Evolutionary conservation across 2,797 vertebrate species (phyloP), one percentile per base, ranked within the genome.

Genomic region (Microcaecilia unicolor): DNA sequence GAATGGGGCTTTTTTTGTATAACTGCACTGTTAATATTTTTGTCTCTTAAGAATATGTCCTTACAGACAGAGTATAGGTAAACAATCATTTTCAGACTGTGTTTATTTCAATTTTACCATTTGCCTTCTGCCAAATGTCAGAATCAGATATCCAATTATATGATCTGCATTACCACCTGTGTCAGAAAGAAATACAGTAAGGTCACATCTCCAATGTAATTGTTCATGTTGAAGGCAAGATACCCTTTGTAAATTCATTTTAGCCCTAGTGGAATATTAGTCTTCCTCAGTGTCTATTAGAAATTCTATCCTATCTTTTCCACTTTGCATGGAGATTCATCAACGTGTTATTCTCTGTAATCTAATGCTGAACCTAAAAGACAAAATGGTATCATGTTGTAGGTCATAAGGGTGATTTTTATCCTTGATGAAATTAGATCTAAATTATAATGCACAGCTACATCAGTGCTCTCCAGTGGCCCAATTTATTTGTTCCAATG

Each of bases 91-190:
- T 54, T 51, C 25, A 22, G 11, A 37, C 16, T 34, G 14, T 4
- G 21, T 3, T 18, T 20, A 15, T 24, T 41, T 13, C 51, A 34
- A 36, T 24, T 25, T 28, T 19, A 40, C 24, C 18, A 7, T 35
- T 35, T 46, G 3, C 43, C 5, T 15, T 45, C 29, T 48, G 18
- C 16, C 26, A 30, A 15, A 41, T 48, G 30, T 55, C 42, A 50
- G 33, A 61, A 50, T 55, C 25, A 17, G 30, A 67, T 73, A 67
- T 36, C 43, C 51, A 28, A 55, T 71, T 59, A 76, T n/a, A 82
- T 64, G 30, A 24, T 40, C 72, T 67, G 30, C 44, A 48, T 31
- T 34, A 59, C 44, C 49, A 66, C 82, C 74, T 73, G 68, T 78
- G 15, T 31, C 33, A 80, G 22, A 39, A 49, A 51, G 49, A 61